Percentiles rank a stretch among this genome's conserved stretches.
phyloP scores from a whole-genome alignment of 2,113 vertebrate genomes.

The Chlorodrepanis virens region DNA sequence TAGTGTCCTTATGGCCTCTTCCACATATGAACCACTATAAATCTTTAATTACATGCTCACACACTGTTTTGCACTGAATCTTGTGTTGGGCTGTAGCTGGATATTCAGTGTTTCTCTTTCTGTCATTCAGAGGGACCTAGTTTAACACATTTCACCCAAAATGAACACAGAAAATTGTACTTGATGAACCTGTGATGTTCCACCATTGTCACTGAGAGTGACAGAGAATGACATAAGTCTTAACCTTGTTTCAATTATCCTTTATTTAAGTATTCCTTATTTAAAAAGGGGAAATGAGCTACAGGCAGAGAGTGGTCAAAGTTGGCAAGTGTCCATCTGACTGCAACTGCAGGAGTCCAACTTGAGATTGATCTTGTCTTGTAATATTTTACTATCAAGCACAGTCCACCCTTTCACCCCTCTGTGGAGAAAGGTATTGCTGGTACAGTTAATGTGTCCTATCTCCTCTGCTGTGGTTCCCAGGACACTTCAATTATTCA shows the following conservation, averaged over 20 bases:
- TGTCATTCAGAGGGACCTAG: not conserved
- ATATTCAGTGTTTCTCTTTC: not conserved
- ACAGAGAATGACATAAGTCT: not conserved
- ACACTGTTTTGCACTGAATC: not conserved
- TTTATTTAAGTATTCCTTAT: not conserved
- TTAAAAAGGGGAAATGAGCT: not conserved
- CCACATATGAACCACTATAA: not conserved
- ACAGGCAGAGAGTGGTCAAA: not conserved
- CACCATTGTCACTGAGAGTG: not conserved
- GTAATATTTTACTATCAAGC: not conserved
- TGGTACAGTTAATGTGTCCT: not conserved
- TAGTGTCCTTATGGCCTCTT: not conserved
- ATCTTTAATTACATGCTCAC: not conserved
- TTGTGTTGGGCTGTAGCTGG: not conserved
- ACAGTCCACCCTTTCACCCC: not conserved
- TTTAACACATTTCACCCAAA: not conserved
- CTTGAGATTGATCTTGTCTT: not conserved
- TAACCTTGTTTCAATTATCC: not conserved
- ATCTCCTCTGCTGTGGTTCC: not conserved
- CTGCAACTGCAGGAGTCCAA: not conserved
- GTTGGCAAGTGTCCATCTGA: not conserved
- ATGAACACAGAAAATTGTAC: not conserved
- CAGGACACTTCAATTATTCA: not conserved
- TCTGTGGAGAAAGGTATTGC: not conserved
- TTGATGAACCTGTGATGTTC: not conserved